Evolutionary conservation across 53 echinoderm and acorn worm genomes (phyloP).

Genomic region (Echinarachnius parma): DNA sequence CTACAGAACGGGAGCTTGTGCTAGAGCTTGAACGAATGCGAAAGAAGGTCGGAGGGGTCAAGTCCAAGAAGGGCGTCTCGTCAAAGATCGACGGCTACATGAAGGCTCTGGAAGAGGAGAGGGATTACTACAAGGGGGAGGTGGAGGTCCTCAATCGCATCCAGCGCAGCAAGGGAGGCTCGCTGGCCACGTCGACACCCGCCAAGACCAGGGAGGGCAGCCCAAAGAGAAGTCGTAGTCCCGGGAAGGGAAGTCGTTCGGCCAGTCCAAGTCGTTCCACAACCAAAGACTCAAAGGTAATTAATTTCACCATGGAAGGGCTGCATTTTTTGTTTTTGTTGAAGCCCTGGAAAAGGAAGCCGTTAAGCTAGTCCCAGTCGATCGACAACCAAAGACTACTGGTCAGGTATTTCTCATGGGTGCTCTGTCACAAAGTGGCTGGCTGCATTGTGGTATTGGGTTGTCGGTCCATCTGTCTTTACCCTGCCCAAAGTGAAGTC

Average conservation of each 20-base stretch:
- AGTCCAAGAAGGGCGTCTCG: constrained; percentile 46
- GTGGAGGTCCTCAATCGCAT: constrained; percentile 90
- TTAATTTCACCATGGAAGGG: no score
- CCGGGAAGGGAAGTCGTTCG: constrained; percentile 48
- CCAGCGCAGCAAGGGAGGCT: constrained; percentile 56
- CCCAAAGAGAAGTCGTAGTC: constrained; percentile 37
- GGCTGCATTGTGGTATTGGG: no score
- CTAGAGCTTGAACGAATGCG: constrained; percentile 87
- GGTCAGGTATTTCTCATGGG: no score
- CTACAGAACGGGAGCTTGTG: constrained; percentile 87
- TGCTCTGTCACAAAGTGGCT: no score
- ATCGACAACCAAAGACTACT: no score
- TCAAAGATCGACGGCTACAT: constrained; percentile 79
- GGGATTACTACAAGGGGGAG: constrained; percentile 97
- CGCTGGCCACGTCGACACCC: constrained; percentile 13
- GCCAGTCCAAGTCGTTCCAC: constrained; percentile 63
- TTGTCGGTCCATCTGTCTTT: no score
- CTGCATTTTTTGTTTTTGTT: no score
- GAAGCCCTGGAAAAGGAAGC: no score
- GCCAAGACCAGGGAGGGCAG: constrained; percentile 50
- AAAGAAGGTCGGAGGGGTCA: constrained; percentile 63
- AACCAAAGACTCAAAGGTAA: constrained; percentile 54
- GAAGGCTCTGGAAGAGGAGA: constrained; percentile 88
- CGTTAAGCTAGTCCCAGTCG: no score
- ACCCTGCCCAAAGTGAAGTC: no score